Conservation (phyloP, 2,113 vertebrate species). For the Silurus meridionalis region DNA sequence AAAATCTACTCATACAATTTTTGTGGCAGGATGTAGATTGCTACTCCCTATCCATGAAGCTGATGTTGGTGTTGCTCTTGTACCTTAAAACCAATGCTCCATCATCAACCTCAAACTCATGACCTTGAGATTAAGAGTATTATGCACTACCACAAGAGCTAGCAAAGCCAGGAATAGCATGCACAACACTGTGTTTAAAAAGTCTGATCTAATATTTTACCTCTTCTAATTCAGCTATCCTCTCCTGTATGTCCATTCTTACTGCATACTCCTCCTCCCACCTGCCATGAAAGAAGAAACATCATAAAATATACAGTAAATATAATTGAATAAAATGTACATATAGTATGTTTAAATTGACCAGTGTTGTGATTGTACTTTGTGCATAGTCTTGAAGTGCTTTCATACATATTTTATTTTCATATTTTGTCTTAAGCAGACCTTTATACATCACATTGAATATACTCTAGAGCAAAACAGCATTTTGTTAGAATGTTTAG, state of each 20-base stretch:
- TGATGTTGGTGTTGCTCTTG: too few species aligned
- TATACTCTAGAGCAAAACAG: too few species aligned
- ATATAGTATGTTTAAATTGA: not conserved
- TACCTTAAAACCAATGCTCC: too few species aligned
- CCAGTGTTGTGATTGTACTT: not conserved
- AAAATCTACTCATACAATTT: not conserved
- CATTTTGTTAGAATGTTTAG: too few species aligned
- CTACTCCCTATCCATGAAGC: too few species aligned
- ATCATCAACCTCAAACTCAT: too few species aligned
- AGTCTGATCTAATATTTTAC: constrained; percentile 47
- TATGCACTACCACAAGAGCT: not conserved
- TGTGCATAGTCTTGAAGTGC: not conserved
- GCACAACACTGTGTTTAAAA: not conserved
- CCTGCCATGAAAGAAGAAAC: constrained; percentile 49
- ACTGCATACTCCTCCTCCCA: constrained; percentile 71
- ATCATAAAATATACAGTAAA: not conserved
- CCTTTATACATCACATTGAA: too few species aligned
- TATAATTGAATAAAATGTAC: too few species aligned
- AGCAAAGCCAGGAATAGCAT: not conserved
- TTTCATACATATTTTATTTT: too few species aligned
- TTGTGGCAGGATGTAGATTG: too few species aligned
- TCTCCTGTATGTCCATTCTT: constrained; percentile 71
- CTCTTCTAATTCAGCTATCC: constrained; percentile 69
- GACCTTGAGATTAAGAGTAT: too few species aligned
- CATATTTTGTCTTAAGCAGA: too few species aligned